Evolutionary conservation across 1,140 invertebrate genomes (phyloP), one percentile per base, ranked within the genome.

Genomic region (Orussus abietinus): DNA sequence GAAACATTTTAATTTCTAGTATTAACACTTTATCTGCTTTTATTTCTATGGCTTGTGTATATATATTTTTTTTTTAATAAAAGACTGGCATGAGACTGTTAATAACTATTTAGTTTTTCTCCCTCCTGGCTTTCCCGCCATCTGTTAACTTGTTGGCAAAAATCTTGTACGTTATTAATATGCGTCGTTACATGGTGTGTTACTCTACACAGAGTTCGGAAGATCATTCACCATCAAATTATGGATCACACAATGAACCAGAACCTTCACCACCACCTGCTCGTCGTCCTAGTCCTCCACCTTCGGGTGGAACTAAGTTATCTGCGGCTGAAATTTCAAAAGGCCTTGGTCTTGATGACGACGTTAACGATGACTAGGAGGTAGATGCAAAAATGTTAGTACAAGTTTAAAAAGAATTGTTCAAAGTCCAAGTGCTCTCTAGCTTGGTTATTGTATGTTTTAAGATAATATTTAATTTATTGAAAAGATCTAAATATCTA

Each of bases 241-340:
- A 56, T 11, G 26, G 13, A 32, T 28, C 44, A 17, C 45, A 30
- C 11, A 28, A 19, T 42, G n/a, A 41, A 26, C 47, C 51, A 4
- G 38, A 49, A 1, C 34, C 45, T 6, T 41, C 34, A 15, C 47
- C 41, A 19, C 43, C 58, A 18, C 30, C 46, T 17, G 15, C 44
- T 25, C 36, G 37, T 29, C 17, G 45, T 9, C 22, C 44, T 5
- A 54, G 11, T 20, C 49, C 62, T 15, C 52, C 54, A 17, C 17
- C 55, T 19, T 14, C 59, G 11, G 51, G 55, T 1, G 61, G 60
- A 13, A 40, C 48, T 3, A 69, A 64, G 51, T 45, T 72, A 18
- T 52, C 51, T 10, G 68, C 66, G 2, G 65, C 62, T 13, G 70
- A 73, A 49, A 73, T 73, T 38, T 70, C 69, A 1, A 66, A 59